Percentiles rank a stretch among this genome's conserved stretches.
phyloP scores from a whole-genome alignment of 2,113 vertebrate genomes.

The Peromyscus polionotus region DNA sequence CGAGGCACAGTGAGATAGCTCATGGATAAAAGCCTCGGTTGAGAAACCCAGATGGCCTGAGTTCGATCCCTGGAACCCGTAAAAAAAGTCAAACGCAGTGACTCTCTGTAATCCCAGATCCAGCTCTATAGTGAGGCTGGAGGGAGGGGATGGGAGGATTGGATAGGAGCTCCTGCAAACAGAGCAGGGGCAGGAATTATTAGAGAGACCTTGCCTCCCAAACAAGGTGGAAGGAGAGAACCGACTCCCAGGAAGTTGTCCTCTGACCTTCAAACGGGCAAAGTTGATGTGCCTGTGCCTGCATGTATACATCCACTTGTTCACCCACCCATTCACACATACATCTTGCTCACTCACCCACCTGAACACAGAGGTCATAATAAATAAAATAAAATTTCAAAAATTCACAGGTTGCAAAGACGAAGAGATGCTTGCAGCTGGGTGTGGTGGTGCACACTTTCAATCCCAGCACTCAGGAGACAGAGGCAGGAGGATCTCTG shows the following conservation, averaged over 20 bases:
- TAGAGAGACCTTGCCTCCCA: background rate
- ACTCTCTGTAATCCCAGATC: background rate
- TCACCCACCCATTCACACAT: background rate
- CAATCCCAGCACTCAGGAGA: background rate
- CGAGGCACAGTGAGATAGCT: background rate
- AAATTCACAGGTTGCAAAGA: background rate
- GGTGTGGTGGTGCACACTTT: background rate
- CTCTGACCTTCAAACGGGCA: background rate
- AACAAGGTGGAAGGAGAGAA: background rate
- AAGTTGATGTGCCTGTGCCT: background rate
- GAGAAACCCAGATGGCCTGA: background rate
- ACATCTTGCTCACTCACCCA: background rate
- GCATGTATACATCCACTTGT: background rate
- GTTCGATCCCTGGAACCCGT: too few relatives aligned
- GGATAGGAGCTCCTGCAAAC: too few relatives aligned
- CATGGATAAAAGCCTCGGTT: background rate
- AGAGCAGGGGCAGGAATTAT: background rate
- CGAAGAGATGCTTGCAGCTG: background rate
- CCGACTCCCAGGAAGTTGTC: background rate
- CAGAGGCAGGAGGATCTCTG: background rate
- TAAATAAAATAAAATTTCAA: background rate
- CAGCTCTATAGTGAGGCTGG: background rate
- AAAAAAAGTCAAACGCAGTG: background rate
- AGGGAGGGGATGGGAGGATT: background rate
- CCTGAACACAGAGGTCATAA: background rate